These are phyloP conservation scores for Chloroceryle amazona DNA, from an alignment of 2,797 vertebrate species.

Conservation along the genomic window DNA sequence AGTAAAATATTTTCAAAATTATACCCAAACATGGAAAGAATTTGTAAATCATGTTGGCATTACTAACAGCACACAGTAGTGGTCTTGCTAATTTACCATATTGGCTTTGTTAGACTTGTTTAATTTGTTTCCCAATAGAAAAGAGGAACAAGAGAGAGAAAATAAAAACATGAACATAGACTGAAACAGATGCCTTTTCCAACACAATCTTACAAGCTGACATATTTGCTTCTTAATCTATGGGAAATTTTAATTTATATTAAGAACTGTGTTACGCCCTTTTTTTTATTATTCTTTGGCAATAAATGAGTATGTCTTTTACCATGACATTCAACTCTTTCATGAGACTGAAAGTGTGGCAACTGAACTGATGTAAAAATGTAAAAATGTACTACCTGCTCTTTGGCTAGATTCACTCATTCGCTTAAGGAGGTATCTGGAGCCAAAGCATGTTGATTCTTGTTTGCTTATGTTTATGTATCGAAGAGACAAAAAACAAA, in stretches of 20 bases:
- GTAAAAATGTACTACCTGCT: background rate
- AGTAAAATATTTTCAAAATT: background rate
- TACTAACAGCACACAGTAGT: background rate
- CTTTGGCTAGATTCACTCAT: background rate
- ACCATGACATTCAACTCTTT: background rate
- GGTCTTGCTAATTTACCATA: background rate
- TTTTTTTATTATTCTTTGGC: background rate
- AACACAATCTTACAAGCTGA: background rate
- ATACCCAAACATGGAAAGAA: background rate
- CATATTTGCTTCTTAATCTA: background rate
- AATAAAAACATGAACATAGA: background rate
- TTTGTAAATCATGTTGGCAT: slow-evolving; percentile 1
- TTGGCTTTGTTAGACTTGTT: background rate
- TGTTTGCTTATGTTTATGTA: background rate
- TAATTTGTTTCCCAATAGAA: background rate
- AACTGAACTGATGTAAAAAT: background rate
- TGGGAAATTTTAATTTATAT: background rate
- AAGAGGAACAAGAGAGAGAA: background rate
- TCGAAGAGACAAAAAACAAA: background rate
- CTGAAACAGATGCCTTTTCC: background rate
- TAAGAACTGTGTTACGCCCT: background rate
- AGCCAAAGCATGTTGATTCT: background rate
- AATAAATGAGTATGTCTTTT: background rate
- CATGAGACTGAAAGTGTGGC: background rate
- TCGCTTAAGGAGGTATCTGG: background rate